Conservation (phyloP, 2,888 invertebrate genomes). For the Prosopocoilus inquinatus region DNA sequence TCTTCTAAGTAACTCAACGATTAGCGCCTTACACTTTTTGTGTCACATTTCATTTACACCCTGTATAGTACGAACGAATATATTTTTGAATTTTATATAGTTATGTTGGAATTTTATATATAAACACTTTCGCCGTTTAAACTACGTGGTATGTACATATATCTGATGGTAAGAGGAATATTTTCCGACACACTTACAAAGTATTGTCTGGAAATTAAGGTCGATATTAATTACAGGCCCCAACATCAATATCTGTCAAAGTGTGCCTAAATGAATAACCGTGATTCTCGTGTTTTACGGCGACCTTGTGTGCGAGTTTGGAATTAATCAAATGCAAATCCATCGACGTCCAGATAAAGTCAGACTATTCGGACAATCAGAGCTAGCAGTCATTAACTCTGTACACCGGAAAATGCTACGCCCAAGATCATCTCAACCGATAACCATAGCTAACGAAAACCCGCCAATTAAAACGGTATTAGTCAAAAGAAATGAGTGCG, state of each 20-base stretch:
- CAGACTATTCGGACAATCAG: constrained; percentile 26
- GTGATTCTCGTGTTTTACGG: constrained; percentile 5
- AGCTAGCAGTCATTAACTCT: constrained; percentile 21
- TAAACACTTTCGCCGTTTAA: no score
- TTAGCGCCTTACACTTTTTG: no score
- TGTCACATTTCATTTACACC: no score
- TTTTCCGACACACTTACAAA: no score
- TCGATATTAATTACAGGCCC: constrained; percentile 1
- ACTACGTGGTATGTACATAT: no score
- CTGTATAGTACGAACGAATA: no score
- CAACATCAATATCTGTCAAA: constrained; percentile 6
- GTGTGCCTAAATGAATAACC: constrained; percentile 2
- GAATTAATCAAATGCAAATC: constrained; percentile 47
- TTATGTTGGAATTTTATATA: no score
- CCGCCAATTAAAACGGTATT: constrained; percentile 18
- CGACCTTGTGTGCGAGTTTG: constrained; percentile 38
- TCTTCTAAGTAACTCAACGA: no score
- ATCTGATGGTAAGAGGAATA: no score
- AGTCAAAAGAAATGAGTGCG: background rate
- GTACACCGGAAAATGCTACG: constrained; percentile 22
- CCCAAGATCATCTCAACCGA: constrained; percentile 13
- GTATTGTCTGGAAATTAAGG: no score
- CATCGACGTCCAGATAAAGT: constrained; percentile 28
- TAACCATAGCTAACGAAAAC: constrained; percentile 5
- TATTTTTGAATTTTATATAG: no score